Conservation (phyloP, 2,797 vertebrate species). For the Eospalax fontanierii region DNA sequence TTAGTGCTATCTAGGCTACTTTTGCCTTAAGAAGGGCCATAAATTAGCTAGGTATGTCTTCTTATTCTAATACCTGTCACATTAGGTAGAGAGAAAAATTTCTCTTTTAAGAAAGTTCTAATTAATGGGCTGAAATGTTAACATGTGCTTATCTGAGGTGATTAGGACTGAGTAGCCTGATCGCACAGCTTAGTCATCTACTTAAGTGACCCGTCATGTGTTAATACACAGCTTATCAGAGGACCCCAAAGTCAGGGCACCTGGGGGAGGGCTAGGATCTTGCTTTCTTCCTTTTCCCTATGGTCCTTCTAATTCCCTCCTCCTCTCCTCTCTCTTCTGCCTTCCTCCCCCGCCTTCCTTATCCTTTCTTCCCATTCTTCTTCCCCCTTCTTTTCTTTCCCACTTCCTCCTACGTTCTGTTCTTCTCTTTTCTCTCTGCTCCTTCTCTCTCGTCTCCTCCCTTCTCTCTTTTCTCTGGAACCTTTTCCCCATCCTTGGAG, state of each 20-base stretch:
- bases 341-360: too few relatives aligned
- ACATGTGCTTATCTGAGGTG: not conserved
- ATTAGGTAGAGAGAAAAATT: not conserved
- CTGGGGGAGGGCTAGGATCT: not conserved
- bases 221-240: not conserved
- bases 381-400: not conserved
- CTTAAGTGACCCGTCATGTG: constrained; percentile 13
- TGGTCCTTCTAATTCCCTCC: too few relatives aligned
- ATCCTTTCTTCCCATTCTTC: too few relatives aligned
- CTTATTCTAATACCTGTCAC: not conserved
- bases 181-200: constrained; percentile 16
- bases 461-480: not conserved
- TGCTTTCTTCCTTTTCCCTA: not conserved
- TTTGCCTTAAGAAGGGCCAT: not conserved
- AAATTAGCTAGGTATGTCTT: not conserved
- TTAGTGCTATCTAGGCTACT: not conserved
- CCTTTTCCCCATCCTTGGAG: too few relatives aligned
- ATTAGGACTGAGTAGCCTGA: constrained; percentile 34
- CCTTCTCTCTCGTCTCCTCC: not conserved
- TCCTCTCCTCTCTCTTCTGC: accelerated
- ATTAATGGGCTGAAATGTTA: constrained; percentile 30
- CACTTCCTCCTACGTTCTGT: not conserved
- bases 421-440: not conserved
- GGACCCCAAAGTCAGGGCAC: not conserved
- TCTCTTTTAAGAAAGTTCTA: constrained; percentile 33